Percentiles rank a stretch among this genome's conserved stretches.
These are phyloP conservation scores for Meloidogyne exigua DNA, from an alignment of 1,140 invertebrate genomes.

Conservation along the genomic window DNA sequence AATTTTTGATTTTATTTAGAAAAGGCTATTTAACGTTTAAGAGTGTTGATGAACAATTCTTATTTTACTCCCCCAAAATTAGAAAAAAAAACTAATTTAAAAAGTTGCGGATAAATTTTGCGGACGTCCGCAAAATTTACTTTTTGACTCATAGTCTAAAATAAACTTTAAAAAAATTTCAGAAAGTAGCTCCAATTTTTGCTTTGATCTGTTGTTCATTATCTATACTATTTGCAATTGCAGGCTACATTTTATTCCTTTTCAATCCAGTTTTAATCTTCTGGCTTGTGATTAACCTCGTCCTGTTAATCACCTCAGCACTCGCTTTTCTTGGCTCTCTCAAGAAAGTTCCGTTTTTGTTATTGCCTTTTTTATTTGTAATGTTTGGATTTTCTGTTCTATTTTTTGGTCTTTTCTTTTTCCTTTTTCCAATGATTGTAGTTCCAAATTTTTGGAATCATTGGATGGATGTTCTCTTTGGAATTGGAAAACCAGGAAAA, in stretches of 20 bases:
- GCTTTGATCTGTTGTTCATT: neutral
- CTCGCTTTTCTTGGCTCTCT: neutral
- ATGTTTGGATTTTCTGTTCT: neutral
- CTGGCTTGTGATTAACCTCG: neutral
- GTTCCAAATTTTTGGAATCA: neutral
- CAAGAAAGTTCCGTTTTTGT: neutral
- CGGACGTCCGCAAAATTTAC: no score
- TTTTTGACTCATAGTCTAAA: no score
- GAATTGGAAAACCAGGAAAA: conserved; percentile 4
- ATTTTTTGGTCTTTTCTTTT: neutral
- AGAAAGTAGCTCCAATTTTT: neutral
- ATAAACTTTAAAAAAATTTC: neutral
- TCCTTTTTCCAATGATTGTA: neutral
- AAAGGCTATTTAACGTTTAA: no score
- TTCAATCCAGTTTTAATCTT: neutral
- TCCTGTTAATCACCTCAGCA: neutral
- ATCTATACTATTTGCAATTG: neutral
- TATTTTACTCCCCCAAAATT: no score
- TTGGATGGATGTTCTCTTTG: neutral
- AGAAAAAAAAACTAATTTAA: no score
- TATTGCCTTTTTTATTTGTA: neutral
- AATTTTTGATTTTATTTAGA: no score
- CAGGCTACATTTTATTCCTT: neutral
- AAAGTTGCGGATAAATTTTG: no score
- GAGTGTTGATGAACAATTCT: no score